A percentile compares a stretch with the other conserved stretches of the same genome.
Conservation (phyloP, 2,797 vertebrate species). For the Salarias fasciatus region DNA sequence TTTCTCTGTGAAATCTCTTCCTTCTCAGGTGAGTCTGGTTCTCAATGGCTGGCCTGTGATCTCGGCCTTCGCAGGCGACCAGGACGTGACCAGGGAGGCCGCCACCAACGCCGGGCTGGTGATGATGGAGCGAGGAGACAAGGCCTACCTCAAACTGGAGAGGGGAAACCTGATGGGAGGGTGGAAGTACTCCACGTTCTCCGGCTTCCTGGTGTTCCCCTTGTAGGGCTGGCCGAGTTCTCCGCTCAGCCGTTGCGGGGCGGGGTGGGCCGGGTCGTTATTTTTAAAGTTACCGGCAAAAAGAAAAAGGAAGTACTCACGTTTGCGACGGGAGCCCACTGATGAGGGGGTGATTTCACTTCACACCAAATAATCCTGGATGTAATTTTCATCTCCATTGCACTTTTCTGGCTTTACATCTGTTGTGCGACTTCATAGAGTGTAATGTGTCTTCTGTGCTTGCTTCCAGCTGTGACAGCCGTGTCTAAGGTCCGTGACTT, state of each 20-base stretch:
- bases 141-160: slow-evolving; percentile 88
- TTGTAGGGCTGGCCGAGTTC: slow-evolving; percentile 63
- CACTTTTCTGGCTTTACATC: slow-evolving; percentile 19
- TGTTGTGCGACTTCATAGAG: slow-evolving; percentile 1
- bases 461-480: slow-evolving; percentile 15
- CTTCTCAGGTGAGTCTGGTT: slow-evolving; percentile 86
- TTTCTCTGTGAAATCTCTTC: not conserved
- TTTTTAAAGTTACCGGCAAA: slow-evolving; percentile 1
- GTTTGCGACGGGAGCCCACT: not conserved
- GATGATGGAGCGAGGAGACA: slow-evolving; percentile 88
- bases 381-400: slow-evolving; percentile 39
- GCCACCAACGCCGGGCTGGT: slow-evolving; percentile 88
- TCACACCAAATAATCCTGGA: slow-evolving; percentile 34
- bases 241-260: too few relatives aligned
- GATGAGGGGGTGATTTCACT: slow-evolving; percentile 15
- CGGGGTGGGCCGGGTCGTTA: too few relatives aligned
- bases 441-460: slow-evolving; percentile 33
- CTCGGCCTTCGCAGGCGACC: slow-evolving; percentile 90
- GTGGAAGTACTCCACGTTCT: slow-evolving; percentile 92
- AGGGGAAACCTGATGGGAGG: slow-evolving; percentile 90
- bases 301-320: not conserved
- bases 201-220: slow-evolving; percentile 87
- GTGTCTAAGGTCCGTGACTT: slow-evolving; percentile 10
- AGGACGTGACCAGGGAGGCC: slow-evolving; percentile 89
- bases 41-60: slow-evolving; percentile 89